These are phyloP conservation scores for Brachypterus glaber DNA, from an alignment of 2,888 invertebrate species.

Conservation along the genomic window DNA sequence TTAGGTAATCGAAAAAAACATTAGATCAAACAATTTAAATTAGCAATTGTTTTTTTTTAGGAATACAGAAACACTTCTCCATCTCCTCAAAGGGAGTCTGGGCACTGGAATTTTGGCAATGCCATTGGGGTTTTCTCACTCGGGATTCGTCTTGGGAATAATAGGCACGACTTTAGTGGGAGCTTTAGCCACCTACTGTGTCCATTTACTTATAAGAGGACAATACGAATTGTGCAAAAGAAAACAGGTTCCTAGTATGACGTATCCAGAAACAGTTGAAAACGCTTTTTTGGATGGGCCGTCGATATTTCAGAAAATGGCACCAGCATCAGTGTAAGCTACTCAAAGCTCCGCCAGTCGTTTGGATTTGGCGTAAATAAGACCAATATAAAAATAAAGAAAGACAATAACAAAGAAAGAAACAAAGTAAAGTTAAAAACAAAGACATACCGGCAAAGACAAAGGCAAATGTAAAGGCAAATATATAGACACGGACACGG, in stretches of 20 bases:
- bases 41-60: constrained; percentile 46
- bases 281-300: constrained; percentile 72
- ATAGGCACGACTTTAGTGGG: constrained; percentile 72
- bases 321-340: constrained; percentile 61
- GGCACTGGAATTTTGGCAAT: constrained; percentile 92
- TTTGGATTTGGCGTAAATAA: too few species aligned
- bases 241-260: constrained; percentile 48
- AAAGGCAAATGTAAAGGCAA: too few species aligned
- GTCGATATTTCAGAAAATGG: constrained; percentile 49
- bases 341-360: too few species aligned
- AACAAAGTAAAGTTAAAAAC: too few species aligned
- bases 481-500: too few species aligned
- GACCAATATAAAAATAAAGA: too few species aligned
- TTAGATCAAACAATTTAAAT: too few species aligned
- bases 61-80: constrained; percentile 72
- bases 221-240: constrained; percentile 55
- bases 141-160: constrained; percentile 72
- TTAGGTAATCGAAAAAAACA: too few species aligned
- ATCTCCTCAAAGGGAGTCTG: constrained; percentile 80
- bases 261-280: constrained; percentile 74
- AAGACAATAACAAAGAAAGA: too few species aligned
- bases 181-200: constrained; percentile 73
- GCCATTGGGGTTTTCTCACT: constrained; percentile 82
- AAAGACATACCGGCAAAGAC: too few species aligned
- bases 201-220: constrained; percentile 71